Evolutionary conservation across 2,797 vertebrate species (phyloP).

Genomic region (Myotis vivesi): DNA sequence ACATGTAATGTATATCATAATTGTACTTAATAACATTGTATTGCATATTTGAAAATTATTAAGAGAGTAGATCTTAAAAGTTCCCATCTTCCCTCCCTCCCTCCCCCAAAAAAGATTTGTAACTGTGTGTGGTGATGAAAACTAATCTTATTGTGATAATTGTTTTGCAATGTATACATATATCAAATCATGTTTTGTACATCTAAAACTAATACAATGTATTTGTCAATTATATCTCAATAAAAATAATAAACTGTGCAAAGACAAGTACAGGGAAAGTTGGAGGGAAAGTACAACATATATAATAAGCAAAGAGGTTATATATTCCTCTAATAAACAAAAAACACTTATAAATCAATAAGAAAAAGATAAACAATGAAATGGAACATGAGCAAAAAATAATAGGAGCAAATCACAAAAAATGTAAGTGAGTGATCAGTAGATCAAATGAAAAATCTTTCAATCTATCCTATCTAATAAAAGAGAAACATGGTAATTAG

Average conservation of each 20-base stretch:
- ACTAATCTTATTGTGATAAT: not conserved
- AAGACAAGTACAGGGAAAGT: slow-evolving; percentile 16
- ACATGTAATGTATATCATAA: not conserved
- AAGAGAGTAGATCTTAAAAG: not conserved
- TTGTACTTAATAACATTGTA: not conserved
- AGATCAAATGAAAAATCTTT: slow-evolving; percentile 1
- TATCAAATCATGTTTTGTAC: not conserved
- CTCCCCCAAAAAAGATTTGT: not conserved
- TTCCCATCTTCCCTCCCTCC: not conserved
- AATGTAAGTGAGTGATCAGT: not conserved
- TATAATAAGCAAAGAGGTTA: not conserved
- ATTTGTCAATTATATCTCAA: not conserved
- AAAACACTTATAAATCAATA: slow-evolving; percentile 15
- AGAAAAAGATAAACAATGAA: not conserved
- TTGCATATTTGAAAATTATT: not conserved
- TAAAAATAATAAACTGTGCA: not conserved
- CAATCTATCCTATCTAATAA: too few relatives aligned
- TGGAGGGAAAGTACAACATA: not conserved
- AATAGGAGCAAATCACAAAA: slow-evolving; percentile 8
- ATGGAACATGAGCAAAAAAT: not conserved
- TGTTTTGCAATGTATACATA: not conserved
- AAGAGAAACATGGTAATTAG: too few relatives aligned
- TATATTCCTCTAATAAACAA: not conserved
- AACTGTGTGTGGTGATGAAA: not conserved
- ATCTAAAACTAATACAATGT: not conserved